These are phyloP conservation scores for Jaculus jaculus DNA, from an alignment of 2,113 vertebrate species.

Conservation along the genomic window DNA sequence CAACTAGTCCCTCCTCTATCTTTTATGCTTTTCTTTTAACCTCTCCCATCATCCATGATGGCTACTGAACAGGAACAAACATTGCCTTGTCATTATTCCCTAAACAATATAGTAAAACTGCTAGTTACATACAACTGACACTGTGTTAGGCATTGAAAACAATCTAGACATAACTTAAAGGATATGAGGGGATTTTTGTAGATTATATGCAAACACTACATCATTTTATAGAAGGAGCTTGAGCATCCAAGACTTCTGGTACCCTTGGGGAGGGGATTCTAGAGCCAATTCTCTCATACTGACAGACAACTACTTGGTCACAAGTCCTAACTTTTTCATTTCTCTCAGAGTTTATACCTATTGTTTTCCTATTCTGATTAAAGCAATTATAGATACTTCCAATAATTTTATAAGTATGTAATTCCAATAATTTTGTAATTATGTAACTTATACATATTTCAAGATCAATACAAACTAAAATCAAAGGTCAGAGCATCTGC, in stretches of 20 bases:
- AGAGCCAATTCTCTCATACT: neutral
- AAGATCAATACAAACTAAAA: neutral
- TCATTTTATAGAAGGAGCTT: neutral
- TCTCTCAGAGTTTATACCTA: neutral
- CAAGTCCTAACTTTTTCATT: neutral
- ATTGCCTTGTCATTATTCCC: neutral
- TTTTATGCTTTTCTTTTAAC: no score
- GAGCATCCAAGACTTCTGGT: neutral
- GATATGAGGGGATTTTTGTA: neutral
- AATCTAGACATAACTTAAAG: neutral
- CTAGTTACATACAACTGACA: neutral
- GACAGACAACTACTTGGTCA: neutral
- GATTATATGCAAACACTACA: neutral
- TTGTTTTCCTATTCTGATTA: neutral
- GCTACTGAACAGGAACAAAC: neutral
- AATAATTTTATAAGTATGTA: neutral
- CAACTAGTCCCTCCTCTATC: no score
- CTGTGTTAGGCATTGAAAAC: neutral
- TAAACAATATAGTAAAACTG: neutral
- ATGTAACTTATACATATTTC: neutral
- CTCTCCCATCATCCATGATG: no score
- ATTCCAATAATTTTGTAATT: no score
- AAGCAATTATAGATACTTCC: neutral
- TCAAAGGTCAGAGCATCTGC: neutral
- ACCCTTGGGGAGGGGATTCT: no score